Evolutionary conservation across 2,113 vertebrate genomes (phyloP), one percentile per base, ranked within the genome.

Genomic region (Rhynchopsitta pachyrhyncha): DNA sequence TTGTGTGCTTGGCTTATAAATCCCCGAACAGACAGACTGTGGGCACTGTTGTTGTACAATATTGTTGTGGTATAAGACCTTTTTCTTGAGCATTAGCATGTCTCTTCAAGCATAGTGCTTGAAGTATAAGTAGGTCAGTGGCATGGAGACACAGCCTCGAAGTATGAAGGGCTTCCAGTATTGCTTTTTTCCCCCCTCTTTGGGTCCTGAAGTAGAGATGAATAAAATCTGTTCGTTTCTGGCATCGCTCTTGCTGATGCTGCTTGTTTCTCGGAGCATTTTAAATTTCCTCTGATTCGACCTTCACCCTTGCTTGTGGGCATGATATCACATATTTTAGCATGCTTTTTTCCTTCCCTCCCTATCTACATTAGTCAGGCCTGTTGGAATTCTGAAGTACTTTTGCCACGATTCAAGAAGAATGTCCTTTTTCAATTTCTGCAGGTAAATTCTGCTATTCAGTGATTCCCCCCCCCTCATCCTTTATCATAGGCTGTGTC

Each of bases 1-100:
- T 96, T 96, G 96, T 96, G 96, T 73, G 88, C 91, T 88, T 97
- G 95, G 92, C 94, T 96, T 96, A 89, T 92, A 96, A 96, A 96
- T 96, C 96, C 93, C 96, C 14, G 37, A 97, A 85, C 96, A 94
- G 81, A 86, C 96, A 96, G 89, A 87, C 91, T 91, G 91, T 59
- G 92, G 82, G 91, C 93, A 73, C 83, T 93, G 86, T 82, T 92
- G 86, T 92, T 85, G 57, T 66, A 91, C 91, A 89, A 93, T 82
- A 76, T 93, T 95, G 94, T 96, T 96, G 92, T 93, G 94, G 67
- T 92, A 24, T 47, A 71, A 96, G 95, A 94, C 76, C 88, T 95
- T 93, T 92, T 96, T 67, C 95, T 82, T 33, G 24, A 93, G 73
- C 57, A 6, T 71, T 78, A 89, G 69, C 37, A 7, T 75, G 64